Conservation (phyloP, 2,797 vertebrate species). For the Euthynnus affinis region DNA sequence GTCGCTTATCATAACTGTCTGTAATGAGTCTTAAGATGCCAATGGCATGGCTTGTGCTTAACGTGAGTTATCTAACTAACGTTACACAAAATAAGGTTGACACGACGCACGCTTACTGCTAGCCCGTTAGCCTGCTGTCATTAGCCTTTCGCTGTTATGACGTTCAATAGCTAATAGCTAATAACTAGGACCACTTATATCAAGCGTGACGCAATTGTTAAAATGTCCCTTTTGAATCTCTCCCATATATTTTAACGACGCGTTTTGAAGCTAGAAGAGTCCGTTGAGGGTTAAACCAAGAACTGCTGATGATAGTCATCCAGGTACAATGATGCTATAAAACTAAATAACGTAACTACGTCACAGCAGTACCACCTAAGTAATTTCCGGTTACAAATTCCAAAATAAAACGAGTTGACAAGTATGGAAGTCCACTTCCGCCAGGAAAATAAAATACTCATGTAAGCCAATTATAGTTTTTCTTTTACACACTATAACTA, state of each 20-base stretch:
- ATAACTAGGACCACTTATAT: not conserved
- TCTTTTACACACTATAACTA: too few species aligned
- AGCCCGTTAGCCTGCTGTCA: constrained; percentile 32
- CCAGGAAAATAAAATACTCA: not conserved
- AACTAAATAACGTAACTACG: not conserved
- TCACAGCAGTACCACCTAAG: not conserved
- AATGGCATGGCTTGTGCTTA: not conserved
- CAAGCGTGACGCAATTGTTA: not conserved
- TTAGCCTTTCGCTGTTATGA: constrained; percentile 10
- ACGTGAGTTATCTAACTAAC: not conserved
- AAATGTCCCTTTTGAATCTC: not conserved
- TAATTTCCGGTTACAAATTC: constrained; percentile 23
- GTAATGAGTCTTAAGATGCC: not conserved
- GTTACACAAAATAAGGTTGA: not conserved
- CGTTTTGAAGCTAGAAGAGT: not conserved
- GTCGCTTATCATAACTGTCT: not conserved
- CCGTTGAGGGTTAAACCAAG: fast-evolving
- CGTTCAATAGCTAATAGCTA: constrained; percentile 8
- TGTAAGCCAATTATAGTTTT: too few species aligned
- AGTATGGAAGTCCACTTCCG: not conserved
- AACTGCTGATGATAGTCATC: fast-evolving
- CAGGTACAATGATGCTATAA: not conserved
- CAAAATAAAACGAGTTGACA: constrained; percentile 40
- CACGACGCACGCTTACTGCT: not conserved
- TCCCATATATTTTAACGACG: not conserved